These are phyloP conservation scores for Cydia pomonella DNA, from an alignment of 1,140 invertebrate species.

Conservation along the genomic window DNA sequence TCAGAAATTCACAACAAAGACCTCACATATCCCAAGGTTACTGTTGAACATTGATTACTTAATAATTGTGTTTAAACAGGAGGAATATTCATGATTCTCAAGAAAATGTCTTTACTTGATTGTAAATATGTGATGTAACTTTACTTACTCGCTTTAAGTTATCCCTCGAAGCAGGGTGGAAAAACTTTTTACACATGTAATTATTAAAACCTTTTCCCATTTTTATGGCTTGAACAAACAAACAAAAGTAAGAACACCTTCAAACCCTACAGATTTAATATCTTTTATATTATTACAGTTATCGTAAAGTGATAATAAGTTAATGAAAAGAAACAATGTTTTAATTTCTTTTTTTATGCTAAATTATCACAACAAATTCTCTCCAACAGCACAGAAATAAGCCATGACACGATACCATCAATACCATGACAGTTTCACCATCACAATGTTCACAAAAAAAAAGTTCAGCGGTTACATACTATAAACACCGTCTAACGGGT, in stretches of 20 bases:
- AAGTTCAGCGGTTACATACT: too few species aligned
- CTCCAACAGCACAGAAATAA: too few species aligned
- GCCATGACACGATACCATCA: too few species aligned
- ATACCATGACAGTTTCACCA: too few species aligned
- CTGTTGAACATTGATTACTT: not conserved
- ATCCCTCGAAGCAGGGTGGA: constrained; percentile 98
- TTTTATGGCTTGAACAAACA: constrained; percentile 58
- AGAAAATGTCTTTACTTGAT: constrained; percentile 14
- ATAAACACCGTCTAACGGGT: too few species aligned
- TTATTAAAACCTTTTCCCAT: constrained; percentile 99
- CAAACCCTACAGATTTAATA: not conserved
- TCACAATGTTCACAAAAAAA: too few species aligned
- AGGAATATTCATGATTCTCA: not conserved
- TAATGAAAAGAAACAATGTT: too few species aligned
- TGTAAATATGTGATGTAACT: constrained; percentile 52
- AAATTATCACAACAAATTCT: too few species aligned
- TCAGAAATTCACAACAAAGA: not conserved
- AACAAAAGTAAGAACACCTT: not conserved
- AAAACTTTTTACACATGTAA: constrained; percentile 99
- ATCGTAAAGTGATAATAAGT: too few species aligned
- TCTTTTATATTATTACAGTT: too few species aligned
- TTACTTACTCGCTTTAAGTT: constrained; percentile 98
- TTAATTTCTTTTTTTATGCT: too few species aligned
- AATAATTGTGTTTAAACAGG: not conserved
- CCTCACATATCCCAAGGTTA: not conserved